Evolutionary conservation across 2,797 vertebrate genomes (phyloP), one percentile per base, ranked within the genome.

Genomic region (Danionella dracula): DNA sequence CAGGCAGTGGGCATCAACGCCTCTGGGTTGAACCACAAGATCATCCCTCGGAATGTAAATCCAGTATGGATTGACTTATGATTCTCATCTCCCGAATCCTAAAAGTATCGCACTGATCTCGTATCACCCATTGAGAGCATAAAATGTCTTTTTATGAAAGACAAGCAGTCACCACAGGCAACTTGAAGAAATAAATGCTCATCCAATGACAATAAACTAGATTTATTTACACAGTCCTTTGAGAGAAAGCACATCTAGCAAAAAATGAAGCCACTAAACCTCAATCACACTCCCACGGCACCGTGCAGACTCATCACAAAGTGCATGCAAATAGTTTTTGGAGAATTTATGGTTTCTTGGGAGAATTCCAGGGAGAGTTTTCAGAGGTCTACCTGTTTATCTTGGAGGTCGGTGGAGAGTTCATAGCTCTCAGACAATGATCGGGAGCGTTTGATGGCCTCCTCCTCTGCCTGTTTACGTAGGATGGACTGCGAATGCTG

Each of bases 401-500:
- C 92, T 80, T 93, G 92, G 53, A 92, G 86, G 79, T 93, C 92
- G 0, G 90, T 91, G 70, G 92, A 93, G 81, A 93, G 89, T 82
- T 93, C 92, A 93, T 93, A 93, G 88, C 90, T 92, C 84, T 93
- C 91, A 0, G 92, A 93, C 66, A 91, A 87, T 0, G 92, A 93
- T 53, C 91, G 73, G 0, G 91, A 92, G 72, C 92, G 84, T 79
- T 93, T 92, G 82, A 92, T 92, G 66, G 92, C 91, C 21, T 92
- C 92, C 53, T 92, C 91, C 79, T 93, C 92, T 0, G 92, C 92
- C 79, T 93, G 92, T 73, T 92, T 92, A 66, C 91, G 85, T 50
- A 93, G 82, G 73, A 93, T 88, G 66, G 92, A 93, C n/a, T 87
- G 86, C 0, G 93, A 95, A 79, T 95, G 96, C 81, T 95, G 94